phyloP scores from a whole-genome alignment of 2,888 invertebrate genomes.

The Epinotia nisella region DNA sequence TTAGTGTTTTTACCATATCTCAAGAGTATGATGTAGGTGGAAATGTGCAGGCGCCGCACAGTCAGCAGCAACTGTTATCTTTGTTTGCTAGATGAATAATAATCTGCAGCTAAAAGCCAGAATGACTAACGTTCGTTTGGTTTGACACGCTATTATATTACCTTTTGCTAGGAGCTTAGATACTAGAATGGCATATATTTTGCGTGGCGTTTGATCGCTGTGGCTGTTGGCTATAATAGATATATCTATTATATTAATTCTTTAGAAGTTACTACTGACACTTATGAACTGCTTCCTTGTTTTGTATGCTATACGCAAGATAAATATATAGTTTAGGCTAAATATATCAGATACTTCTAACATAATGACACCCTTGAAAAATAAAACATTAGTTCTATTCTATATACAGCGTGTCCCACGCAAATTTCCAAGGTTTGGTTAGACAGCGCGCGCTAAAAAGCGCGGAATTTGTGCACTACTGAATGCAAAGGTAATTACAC shows the following conservation, averaged over 20 bases:
- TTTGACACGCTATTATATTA: background rate
- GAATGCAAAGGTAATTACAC: slow-evolving; percentile 21
- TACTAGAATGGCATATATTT: background rate
- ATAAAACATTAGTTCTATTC: background rate
- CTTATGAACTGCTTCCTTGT: slow-evolving; percentile 7
- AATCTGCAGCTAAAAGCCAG: background rate
- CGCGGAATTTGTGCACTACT: slow-evolving; percentile 16
- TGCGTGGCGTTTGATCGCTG: background rate
- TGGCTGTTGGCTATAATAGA: background rate
- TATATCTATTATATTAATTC: background rate
- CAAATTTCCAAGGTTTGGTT: slow-evolving; percentile 28
- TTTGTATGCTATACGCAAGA: background rate
- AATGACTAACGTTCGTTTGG: background rate
- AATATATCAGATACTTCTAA: background rate
- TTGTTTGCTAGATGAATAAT: slow-evolving; percentile 13
- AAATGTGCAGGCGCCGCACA: background rate
- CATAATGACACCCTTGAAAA: slow-evolving; percentile 24
- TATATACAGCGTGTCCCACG: slow-evolving; percentile 30
- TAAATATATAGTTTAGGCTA: background rate
- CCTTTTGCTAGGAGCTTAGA: background rate
- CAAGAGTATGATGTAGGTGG: background rate
- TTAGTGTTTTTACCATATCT: background rate
- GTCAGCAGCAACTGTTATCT: slow-evolving; percentile 25
- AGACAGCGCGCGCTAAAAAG: slow-evolving; percentile 30
- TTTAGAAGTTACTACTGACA: slow-evolving; percentile 8